These are phyloP conservation scores for Cryptotermes secundus DNA, from an alignment of 1,140 invertebrate species.

Conservation along the genomic window DNA sequence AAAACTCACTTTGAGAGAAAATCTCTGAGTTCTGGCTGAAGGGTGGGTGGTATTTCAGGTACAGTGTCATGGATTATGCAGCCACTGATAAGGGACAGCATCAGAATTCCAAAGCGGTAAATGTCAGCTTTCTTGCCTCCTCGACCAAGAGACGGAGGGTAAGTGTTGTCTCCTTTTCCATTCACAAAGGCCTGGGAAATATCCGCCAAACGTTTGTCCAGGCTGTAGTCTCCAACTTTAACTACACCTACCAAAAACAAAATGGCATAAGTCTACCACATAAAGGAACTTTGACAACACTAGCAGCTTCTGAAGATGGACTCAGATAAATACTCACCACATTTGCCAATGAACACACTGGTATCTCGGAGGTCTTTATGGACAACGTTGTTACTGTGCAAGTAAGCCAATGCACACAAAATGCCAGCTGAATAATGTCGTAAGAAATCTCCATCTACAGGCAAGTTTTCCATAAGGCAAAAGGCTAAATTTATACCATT, in stretches of 20 bases:
- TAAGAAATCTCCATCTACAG: conserved; percentile 59
- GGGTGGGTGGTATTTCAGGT: conserved; percentile 52
- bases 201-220: conserved; percentile 64
- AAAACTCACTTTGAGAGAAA: conserved; percentile 63
- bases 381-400: conserved; percentile 76
- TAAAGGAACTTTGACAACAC: neutral
- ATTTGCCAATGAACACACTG: conserved; percentile 62
- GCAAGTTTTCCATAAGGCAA: conserved; percentile 55
- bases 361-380: conserved; percentile 70
- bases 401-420: conserved; percentile 64
- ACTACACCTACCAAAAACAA: conserved; percentile 46
- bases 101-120: conserved; percentile 63
- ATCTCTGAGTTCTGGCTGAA: conserved; percentile 63
- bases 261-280: conserved; percentile 16
- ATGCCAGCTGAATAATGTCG: conserved; percentile 64
- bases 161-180: conserved; percentile 45
- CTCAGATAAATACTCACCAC: conserved; percentile 20
- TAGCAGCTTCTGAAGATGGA: no score
- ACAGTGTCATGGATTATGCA: conserved; percentile 50
- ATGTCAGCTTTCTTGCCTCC: conserved; percentile 73
- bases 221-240: conserved; percentile 68
- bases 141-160: conserved; percentile 56
- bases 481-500: conserved; percentile 54
- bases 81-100: conserved; percentile 59
- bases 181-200: conserved; percentile 44